Evolutionary conservation across 2,113 vertebrate genomes (phyloP).

Genomic region (Cololabis saira): DNA sequence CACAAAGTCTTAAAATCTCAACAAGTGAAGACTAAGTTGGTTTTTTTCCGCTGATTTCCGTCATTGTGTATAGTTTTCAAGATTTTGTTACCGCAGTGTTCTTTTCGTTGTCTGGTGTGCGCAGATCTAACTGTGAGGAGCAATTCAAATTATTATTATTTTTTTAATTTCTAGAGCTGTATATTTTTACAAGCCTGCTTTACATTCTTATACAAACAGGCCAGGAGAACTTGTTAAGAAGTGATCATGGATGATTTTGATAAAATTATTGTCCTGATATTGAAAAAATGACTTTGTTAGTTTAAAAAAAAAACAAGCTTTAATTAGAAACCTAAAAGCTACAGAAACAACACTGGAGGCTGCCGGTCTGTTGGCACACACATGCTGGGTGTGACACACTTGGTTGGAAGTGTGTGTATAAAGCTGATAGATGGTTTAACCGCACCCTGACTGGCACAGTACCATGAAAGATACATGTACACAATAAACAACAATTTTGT

Average conservation of each 20-base stretch:
- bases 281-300: neutral
- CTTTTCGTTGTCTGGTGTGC: too few species aligned
- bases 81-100: too few species aligned
- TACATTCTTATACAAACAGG: neutral
- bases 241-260: neutral
- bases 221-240: neutral
- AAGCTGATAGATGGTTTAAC: constrained; percentile 50
- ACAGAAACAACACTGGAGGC: neutral
- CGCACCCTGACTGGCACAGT: constrained; percentile 56
- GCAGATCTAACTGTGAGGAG: too few species aligned
- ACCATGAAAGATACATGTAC: neutral
- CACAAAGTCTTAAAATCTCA: too few species aligned
- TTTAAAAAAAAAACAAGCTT: neutral
- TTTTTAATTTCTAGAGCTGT: neutral
- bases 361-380: constrained; percentile 36
- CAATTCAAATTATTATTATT: neutral
- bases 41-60: too few species aligned
- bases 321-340: too few species aligned
- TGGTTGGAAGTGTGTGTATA: constrained; percentile 27
- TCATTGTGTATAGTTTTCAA: too few species aligned
- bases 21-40: too few species aligned
- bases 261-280: neutral
- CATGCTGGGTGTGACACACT: constrained; percentile 32
- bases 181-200: too few species aligned
- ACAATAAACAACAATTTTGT: neutral